Evolutionary conservation across 2,113 vertebrate species (phyloP).

Genomic region (Plestiodon gilberti): DNA sequence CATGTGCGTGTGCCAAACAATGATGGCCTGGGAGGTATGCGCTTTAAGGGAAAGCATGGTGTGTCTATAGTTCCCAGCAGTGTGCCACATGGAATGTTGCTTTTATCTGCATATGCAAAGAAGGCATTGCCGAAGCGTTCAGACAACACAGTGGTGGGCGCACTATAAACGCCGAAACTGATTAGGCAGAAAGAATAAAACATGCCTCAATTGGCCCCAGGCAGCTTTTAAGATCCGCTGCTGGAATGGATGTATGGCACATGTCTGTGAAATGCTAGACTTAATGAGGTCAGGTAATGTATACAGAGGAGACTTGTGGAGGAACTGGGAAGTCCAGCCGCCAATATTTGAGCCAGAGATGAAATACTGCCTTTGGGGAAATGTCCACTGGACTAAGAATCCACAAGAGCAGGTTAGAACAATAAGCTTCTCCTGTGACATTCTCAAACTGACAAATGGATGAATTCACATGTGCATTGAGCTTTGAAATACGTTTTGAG

Average conservation of each 20-base stretch:
- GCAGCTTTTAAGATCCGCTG: conserved; percentile 64
- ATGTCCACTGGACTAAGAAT: conserved; percentile 3
- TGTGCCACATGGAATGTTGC: conserved; percentile 39
- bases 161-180: conserved; percentile 63
- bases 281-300: conserved; percentile 59
- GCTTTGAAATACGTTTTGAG: conserved; percentile 1
- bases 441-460: conserved; percentile 4
- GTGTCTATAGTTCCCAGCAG: conserved; percentile 39
- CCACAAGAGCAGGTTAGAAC: not conserved
- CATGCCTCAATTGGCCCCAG: conserved; percentile 48
- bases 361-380: conserved; percentile 16
- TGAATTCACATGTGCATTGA: not conserved
- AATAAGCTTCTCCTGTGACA: conserved; percentile 1
- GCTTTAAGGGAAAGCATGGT: not conserved
- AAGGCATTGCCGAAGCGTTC: conserved; percentile 16
- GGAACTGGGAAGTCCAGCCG: conserved; percentile 32
- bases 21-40: not conserved
- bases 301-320: conserved; percentile 34
- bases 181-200: conserved; percentile 60
- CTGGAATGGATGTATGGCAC: conserved; percentile 64
- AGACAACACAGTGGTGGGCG: conserved; percentile 50
- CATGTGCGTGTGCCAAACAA: not conserved
- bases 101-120: conserved; percentile 31
- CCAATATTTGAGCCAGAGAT: conserved; percentile 23
- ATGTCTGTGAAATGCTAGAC: conserved; percentile 58